Base-by-base conservation (phyloP, 2,113 vertebrate species). In the Nycticorax nycticorax region DNA sequence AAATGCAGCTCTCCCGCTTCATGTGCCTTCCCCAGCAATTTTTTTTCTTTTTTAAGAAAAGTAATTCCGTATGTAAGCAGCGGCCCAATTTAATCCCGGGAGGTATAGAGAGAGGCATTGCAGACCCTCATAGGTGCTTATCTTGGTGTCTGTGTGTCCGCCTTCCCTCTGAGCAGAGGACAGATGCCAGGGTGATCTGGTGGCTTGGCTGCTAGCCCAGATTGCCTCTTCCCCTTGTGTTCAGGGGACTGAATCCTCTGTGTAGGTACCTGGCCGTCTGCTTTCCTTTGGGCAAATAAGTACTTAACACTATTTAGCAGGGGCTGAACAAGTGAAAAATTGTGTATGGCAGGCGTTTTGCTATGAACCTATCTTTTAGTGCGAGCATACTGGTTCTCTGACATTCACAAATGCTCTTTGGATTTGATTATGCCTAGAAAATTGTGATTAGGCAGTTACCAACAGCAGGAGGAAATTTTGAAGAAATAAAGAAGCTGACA, bases 381-480 rank as follows among this genome's bases (percentile, higher is more conserved):
- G 43, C 0, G 4, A 33, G 9, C n/a, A 2, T n/a, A 27, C 33
- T 18, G 35, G 39, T 72, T n/a, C 24, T 60, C 35, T 87, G 74
- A 59, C 26, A 15, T 48, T 66, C 63, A 66, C 22, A 92, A 92
- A 88, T 69, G 53, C 23, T 21, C 23, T 73, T 73, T 48, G 64
- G 56, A 74, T 89, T 96, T 86, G 68, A 67, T 95, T 90, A 37
- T 67, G 60, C 76, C 55, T 91, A 74, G 83, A 69, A 86, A 53
- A 74, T 53, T 33, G 55, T 14, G 50, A 84, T 93, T 57, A 91
- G 88, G 71, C 82, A 73, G 72, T 92, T 92, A 80, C 5, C 47
- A 82, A 59, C 37, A 89, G 83, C 43, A 55, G 91, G 81, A 91
- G 45, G 39, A 73, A 73, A 27, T 83, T 63, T 57, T 41, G 45